A percentile compares a stretch with the other conserved stretches of the same genome.
Evolutionary conservation across 1,140 invertebrate species (phyloP).

Genomic region (Melitaea cinxia): DNA sequence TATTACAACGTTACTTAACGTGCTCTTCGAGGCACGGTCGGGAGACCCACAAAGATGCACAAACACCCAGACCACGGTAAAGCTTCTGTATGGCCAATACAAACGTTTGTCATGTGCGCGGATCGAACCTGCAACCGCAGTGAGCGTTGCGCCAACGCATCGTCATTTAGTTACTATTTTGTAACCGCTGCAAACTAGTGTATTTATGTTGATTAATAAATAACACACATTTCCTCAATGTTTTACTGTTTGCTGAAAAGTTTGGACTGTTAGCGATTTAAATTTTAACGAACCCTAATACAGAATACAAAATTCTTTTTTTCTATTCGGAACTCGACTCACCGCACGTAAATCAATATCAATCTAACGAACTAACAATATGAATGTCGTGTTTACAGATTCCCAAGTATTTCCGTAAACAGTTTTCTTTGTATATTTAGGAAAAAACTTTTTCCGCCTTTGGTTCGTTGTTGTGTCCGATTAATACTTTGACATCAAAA

Average conservation of each 20-base stretch:
- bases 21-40: no score
- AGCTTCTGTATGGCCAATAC: no score
- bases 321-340: neutral
- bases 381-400: constrained; percentile 13
- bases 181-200: no score
- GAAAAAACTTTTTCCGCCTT: neutral
- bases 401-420: constrained; percentile 16
- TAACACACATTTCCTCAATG: no score
- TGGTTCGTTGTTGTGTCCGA: neutral
- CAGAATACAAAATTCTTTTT: constrained; percentile 3
- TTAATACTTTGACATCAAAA: neutral
- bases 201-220: no score
- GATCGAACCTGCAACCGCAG: no score
- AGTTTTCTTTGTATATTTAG: constrained; percentile 14
- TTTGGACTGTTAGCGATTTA: neutral
- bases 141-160: no score
- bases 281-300: neutral
- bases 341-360: constrained; percentile 6
- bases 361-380: constrained; percentile 22
- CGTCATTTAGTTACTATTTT: no score
- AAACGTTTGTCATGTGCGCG: no score
- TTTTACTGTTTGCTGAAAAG: neutral
- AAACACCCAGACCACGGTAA: no score
- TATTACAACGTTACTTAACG: no score
- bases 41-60: no score